Evolutionary conservation across 2,797 vertebrate species (phyloP).

Genomic region (Xenentodon cancila): DNA sequence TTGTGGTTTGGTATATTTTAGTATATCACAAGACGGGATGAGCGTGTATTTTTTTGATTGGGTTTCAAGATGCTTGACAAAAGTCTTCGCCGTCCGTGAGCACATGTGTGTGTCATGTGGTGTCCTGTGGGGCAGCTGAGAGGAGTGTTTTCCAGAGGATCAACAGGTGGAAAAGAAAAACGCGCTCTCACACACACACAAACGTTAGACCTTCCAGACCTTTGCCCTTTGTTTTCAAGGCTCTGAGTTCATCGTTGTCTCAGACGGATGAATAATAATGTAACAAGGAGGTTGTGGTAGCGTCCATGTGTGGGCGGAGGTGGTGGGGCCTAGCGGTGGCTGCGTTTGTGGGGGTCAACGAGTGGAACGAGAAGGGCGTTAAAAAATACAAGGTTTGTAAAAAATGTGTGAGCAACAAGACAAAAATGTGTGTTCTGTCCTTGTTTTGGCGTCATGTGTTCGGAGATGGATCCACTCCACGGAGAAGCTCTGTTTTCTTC

Average conservation of each 20-base stretch:
- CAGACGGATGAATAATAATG: constrained; percentile 41
- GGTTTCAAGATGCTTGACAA: constrained; percentile 19
- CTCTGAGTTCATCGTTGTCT: constrained; percentile 22
- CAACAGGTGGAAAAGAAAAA: constrained; percentile 78
- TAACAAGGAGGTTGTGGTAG: constrained; percentile 35
- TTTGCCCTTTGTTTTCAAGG: constrained; percentile 41
- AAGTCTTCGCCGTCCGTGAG: constrained; percentile 10
- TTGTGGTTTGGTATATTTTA: neutral
- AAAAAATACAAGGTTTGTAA: neutral
- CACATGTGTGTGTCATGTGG: constrained; percentile 21
- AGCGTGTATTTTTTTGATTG: constrained; percentile 19
- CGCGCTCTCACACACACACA: constrained; percentile 23
- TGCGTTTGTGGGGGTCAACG: constrained; percentile 51
- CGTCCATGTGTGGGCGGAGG: constrained; percentile 18
- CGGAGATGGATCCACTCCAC: constrained; percentile 54
- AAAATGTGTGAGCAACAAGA: constrained; percentile 30
- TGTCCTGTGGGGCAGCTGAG: constrained; percentile 49
- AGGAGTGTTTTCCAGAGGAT: constrained; percentile 57
- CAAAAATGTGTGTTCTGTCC: constrained; percentile 28
- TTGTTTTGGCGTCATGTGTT: constrained; percentile 29
- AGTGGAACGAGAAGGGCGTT: constrained; percentile 26
- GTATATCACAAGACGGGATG: neutral
- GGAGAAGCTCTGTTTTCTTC: constrained; percentile 32
- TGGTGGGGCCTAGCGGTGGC: constrained; percentile 29
- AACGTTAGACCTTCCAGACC: constrained; percentile 62